Base-by-base conservation (phyloP, 1,140 invertebrate species). In the Drosophila pruinosa region DNA sequence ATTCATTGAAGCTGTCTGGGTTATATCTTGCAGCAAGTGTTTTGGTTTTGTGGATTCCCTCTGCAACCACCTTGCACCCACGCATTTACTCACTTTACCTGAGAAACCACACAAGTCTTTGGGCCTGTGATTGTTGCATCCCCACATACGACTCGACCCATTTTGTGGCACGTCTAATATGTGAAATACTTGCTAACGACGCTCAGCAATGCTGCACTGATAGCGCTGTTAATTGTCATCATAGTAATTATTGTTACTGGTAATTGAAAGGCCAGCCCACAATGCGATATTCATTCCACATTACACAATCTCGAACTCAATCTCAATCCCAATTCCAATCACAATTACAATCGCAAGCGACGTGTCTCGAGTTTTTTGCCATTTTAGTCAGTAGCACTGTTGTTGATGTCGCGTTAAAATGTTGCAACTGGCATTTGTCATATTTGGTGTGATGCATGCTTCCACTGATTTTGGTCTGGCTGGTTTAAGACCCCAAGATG, bases 381-480 rank as follows among this genome's bases (percentile, higher is more conserved):
- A 78, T 88, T 78, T 86, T 64, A 72, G 78, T 82, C 53, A 69
- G 21, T 38, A 12, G 15, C 28, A 8, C 8, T 31, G 31, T 41
- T 52, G 24, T 26, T 54, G 48, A 24, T 79, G n/a, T 28, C 43
- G 59, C 39, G 47, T 36, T 54, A 17, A 76, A 88, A 70, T 89
- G 78, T 74, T 65, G 81, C 81, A 85, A 81, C 74, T 81, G 81
- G 77, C 81, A 86, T 85, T 85, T 86, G 82, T 88, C 81, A 86
- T 85, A 85, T 85, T 85, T 85, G 81, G 81, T 69, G 72, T 72
- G 80, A 79, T 85, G 68, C 80, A 79, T 85, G 81, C 45, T 85
- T 59, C 80, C 72, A 75, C 69, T 48, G 56, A 34, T 61, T 82
- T 83, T 78, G 75, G 79, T 67, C 62, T 65, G 70, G 70, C 58